These are phyloP conservation scores for Notothenia coriiceps DNA, from an alignment of 2,113 vertebrate genomes.

Conservation along the genomic window DNA sequence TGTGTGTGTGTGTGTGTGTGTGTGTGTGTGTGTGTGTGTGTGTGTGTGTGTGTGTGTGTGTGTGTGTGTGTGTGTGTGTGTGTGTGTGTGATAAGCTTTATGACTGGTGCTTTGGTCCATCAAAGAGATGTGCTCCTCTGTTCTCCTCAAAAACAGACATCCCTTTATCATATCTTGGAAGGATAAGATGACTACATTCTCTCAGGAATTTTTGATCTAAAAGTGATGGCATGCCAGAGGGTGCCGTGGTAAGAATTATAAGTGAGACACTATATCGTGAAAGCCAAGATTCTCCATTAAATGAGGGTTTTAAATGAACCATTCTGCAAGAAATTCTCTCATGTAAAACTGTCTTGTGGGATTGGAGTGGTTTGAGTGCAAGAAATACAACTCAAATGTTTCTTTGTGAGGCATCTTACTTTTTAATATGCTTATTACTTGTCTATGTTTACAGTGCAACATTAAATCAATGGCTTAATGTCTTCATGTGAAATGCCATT, in stretches of 20 bases:
- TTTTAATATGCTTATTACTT: neutral
- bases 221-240: constrained; percentile 59
- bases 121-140: constrained; percentile 70
- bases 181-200: constrained; percentile 72
- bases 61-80: constrained; percentile 26
- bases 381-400: neutral
- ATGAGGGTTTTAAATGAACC: constrained; percentile 32
- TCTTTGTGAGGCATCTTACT: neutral
- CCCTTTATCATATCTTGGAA: constrained; percentile 70
- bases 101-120: constrained; percentile 67
- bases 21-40: constrained; percentile 28
- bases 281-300: constrained; percentile 10
- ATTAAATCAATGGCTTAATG: neutral
- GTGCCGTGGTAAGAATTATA: constrained; percentile 45
- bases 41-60: constrained; percentile 33
- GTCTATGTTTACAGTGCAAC: neutral
- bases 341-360: constrained; percentile 16
- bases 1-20: constrained; percentile 27
- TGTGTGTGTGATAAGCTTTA: constrained; percentile 72
- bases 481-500: neutral
- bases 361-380: neutral
- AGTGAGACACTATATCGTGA: constrained; percentile 3
- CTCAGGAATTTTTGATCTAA: constrained; percentile 67
- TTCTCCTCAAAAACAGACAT: constrained; percentile 66
- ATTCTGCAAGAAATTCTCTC: constrained; percentile 20